phyloP scores from a whole-genome alignment of 2,888 invertebrate species.

The Drosophila yooni region DNA sequence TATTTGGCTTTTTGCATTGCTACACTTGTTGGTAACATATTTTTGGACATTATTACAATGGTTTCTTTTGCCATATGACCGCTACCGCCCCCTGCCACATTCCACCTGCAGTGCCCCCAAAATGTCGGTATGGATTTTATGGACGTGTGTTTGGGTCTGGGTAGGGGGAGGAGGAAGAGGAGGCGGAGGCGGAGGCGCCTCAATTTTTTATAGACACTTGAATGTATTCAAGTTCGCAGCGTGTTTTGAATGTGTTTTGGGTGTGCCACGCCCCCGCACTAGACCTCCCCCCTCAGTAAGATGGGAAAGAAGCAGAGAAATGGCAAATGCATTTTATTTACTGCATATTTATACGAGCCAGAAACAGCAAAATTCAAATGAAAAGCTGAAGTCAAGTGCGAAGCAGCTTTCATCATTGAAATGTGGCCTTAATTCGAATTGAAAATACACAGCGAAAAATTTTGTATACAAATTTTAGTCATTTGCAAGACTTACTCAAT shows the following conservation, averaged over 20 bases:
- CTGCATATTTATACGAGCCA: conserved; percentile 58
- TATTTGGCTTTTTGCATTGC: conserved; percentile 38
- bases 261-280: conserved; percentile 15
- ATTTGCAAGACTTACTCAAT: background rate
- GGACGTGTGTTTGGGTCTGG: conserved; percentile 9
- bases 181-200: conserved; percentile 8
- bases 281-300: conserved; percentile 3
- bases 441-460: background rate
- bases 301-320: conserved; percentile 35
- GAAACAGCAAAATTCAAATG: conserved; percentile 25
- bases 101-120: conserved; percentile 37
- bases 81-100: background rate
- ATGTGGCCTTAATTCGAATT: conserved; percentile 1
- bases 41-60: conserved; percentile 80
- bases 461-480: background rate
- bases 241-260: conserved; percentile 70
- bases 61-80: conserved; percentile 31
- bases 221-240: conserved; percentile 73
- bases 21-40: conserved; percentile 79
- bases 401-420: conserved; percentile 25
- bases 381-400: conserved; percentile 63
- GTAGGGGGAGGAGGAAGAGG: background rate
- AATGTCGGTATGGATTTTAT: conserved; percentile 67
- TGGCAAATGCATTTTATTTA: conserved; percentile 73
- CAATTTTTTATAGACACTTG: conserved; percentile 68